Evolutionary conservation across 2,113 vertebrate genomes (phyloP), one percentile per base, ranked within the genome.

Genomic region (Pluvialis apricaria): DNA sequence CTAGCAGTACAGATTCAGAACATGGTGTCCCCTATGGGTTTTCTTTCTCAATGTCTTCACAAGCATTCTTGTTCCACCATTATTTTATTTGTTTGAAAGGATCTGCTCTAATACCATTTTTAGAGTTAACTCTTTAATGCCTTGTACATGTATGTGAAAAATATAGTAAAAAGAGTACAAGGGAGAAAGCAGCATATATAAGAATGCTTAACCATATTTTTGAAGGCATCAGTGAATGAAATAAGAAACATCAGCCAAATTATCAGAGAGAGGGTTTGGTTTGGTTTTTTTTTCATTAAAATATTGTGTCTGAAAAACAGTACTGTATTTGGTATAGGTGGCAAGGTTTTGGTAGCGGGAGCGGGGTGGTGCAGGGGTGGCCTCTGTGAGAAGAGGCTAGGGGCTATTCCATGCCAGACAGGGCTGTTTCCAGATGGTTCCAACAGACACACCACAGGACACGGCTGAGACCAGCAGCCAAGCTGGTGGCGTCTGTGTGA

Each of bases 351-450:
- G 22, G 32, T 44, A 72, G 12, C 1, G 2, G 42, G n/a, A 77
- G 3, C 26, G 5, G 3, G 1, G 8, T 22, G 3, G 13, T n/a
- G 13, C 28, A 64, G 15, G 15, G 14, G 17, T 45, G 38, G 22
- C 22, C 10, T 38, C 57, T 47, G 22, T 54, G 49, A 49, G 42
- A 64, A 72, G 18, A 25, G 24, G 13, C 15, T 13, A 36, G 44
- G 12, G 36, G 13, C 17, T 65, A 28, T 28, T 49, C 22, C 17
- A 28, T 65, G 22, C 28, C 1, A 3, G 21, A 47, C 51, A 49
- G 7, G 12, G 8, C 17, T 75, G 52, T 38, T 72, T 88, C 12
- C 31, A 55, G 6, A 3, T 5, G 2, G 10, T 25, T 40, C 14
- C n/a, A 58, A 9, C 20, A 66, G 31, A 36, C 20, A 8, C 25